Evolutionary conservation across 2,888 invertebrate species (phyloP), one percentile per base, ranked within the genome.

Genomic region (Nemotelus pantherinus): DNA sequence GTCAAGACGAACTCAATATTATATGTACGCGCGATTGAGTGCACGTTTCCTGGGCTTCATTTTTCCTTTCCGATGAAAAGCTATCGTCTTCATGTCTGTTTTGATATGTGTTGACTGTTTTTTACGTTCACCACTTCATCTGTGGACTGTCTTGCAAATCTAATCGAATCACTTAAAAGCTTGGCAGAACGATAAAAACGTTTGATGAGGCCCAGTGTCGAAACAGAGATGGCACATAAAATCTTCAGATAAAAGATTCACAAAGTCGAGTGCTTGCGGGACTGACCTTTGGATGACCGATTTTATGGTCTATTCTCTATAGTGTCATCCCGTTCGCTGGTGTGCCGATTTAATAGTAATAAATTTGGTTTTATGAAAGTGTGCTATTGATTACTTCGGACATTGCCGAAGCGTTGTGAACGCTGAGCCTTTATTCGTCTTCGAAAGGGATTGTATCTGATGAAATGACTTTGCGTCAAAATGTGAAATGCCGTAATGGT

Each of bases 111-210:
- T 65, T 65, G 45, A 65, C 65, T 10, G 65, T 65, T 65, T 65
- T 65, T 65, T 65, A 65, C 47, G 65, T 65, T 65, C n/a, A 47
- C n/a, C 65, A 65, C 65, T 65, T 65, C 47, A 65, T 65, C n/a
- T 2, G 45, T 9, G 9, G 65, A 65, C 65, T 65, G 47, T 65
- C 47, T 65, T 65, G 65, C 10, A 47, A 65, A 65, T 47, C 65
- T 65, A 65, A 65, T 65, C 65, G 65, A 65, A 65, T 41, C 71
- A 41, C 57, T 57, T 71, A 71, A 71, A 71, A 55, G 53, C 55
- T 57, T 71, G 57, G 55, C 41, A 57, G 55, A 25, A 57, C 44
- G 71, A 71, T 71, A 71, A 71, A 25, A 71, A 71, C 25, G 71
- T 57, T 55, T 71, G 71, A 71, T 71, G 25, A 53, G 53, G 1